These are phyloP conservation scores for Amphibalanus amphitrite DNA, from an alignment of 1,140 invertebrate genomes.

Conservation along the genomic window DNA sequence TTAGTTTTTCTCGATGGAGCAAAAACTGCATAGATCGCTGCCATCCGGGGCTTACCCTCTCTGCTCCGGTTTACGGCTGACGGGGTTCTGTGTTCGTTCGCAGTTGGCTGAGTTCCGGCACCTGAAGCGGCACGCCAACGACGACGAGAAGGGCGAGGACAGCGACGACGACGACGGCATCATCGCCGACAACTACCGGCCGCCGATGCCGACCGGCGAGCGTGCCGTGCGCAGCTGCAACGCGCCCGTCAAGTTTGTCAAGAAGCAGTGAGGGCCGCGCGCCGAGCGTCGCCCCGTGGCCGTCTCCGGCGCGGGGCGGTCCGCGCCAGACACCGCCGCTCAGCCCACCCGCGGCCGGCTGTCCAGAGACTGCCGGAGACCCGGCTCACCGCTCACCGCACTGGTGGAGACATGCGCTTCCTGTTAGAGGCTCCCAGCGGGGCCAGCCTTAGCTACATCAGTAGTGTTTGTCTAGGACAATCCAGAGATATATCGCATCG, in stretches of 20 bases:
- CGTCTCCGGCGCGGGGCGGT: too few species aligned
- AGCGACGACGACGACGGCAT: slow-evolving; percentile 58
- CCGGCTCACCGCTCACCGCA: too few species aligned
- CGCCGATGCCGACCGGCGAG: slow-evolving; percentile 64
- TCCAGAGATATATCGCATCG: not conserved
- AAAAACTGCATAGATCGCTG: not conserved
- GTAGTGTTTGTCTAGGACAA: not conserved
- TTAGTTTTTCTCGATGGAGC: not conserved
- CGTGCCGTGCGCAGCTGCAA: slow-evolving; percentile 42
- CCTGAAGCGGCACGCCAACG: slow-evolving; percentile 43
- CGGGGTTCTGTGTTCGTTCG: slow-evolving; percentile 19
- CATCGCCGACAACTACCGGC: slow-evolving; percentile 74
- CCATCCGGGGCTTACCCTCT: not conserved
- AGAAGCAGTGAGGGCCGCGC: not conserved
- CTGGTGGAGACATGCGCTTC: not conserved
- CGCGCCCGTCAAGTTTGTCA: not conserved
- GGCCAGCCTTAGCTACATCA: not conserved
- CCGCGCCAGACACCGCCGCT: too few species aligned
- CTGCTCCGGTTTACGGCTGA: not conserved
- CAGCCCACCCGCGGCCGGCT: too few species aligned
- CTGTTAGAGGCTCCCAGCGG: not conserved
- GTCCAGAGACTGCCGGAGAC: too few species aligned
- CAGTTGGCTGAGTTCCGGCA: slow-evolving; percentile 58
- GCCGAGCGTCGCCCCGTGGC: too few species aligned
- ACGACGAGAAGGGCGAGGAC: slow-evolving; percentile 45